A percentile compares a stretch with the other conserved stretches of the same genome.
Conservation (phyloP, 2,888 invertebrate species). For the Acrobasis repandana region DNA sequence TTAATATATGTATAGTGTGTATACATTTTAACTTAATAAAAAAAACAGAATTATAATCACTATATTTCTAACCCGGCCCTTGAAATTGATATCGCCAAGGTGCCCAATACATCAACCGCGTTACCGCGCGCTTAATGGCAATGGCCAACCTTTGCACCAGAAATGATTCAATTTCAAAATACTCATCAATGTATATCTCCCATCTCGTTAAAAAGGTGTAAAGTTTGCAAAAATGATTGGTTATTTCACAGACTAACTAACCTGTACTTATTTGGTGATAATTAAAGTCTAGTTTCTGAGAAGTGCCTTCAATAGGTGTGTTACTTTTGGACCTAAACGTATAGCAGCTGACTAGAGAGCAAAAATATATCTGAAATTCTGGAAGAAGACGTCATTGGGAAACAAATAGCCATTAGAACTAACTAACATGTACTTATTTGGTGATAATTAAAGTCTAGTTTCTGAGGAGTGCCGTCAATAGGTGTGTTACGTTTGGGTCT, state of each 20-base stretch:
- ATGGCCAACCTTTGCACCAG: no score
- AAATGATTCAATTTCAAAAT: no score
- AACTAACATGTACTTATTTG: constrained; percentile 2
- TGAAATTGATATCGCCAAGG: no score
- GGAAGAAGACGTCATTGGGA: background rate
- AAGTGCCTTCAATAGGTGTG: background rate
- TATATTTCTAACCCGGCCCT: no score
- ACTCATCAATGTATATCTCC: no score
- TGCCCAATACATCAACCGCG: no score
- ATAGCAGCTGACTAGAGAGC: no score
- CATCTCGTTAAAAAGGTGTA: background rate
- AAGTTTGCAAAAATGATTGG: background rate
- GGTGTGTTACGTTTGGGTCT: background rate
- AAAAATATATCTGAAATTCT: background rate
- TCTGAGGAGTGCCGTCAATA: constrained; percentile 1
- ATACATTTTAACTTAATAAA: no score
- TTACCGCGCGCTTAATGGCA: no score
- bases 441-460: constrained; percentile 8
- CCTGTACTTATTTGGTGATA: constrained; percentile 2
- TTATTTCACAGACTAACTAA: background rate
- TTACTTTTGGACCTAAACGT: background rate
- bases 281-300: constrained; percentile 8
- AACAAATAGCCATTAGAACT: background rate
- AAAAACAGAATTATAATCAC: no score
- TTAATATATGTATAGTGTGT: no score